Percentiles rank a stretch among this genome's conserved stretches.
Evolutionary conservation across 1,140 invertebrate genomes (phyloP).

Genomic region (Zaprionus vittiger): DNA sequence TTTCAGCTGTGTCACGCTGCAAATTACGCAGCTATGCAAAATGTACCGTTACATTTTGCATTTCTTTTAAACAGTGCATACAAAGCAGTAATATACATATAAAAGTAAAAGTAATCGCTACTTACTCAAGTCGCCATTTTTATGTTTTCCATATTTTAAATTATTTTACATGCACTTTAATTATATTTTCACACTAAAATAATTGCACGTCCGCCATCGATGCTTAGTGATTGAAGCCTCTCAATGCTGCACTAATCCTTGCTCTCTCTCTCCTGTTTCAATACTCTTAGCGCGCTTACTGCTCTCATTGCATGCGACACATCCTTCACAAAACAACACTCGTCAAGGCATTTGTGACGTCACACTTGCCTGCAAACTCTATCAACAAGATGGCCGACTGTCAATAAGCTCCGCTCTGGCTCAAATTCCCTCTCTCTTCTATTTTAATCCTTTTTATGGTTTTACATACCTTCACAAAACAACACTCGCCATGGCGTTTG

Average conservation of each 20-base stretch:
- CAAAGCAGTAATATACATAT: neutral
- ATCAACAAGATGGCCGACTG: neutral
- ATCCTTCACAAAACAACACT: neutral
- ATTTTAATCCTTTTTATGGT: too few species aligned
- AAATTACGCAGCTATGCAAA: neutral
- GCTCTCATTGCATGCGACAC: neutral
- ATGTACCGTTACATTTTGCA: neutral
- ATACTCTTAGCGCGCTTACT: neutral
- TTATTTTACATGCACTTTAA: neutral
- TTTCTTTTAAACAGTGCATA: neutral
- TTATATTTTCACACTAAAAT: neutral
- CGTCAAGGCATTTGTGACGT: neutral
- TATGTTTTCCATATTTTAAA: neutral
- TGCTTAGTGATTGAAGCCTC: neutral
- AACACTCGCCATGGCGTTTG: neutral
- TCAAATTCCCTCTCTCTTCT: neutral
- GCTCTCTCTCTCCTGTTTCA: neutral
- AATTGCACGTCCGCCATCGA: neutral
- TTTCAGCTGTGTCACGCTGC: neutral
- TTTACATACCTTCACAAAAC: neutral
- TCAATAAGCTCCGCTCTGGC: neutral
- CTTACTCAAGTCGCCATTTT: neutral
- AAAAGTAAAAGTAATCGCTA: neutral
- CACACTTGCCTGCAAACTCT: neutral
- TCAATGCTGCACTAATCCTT: neutral